These are phyloP conservation scores for Spatulosminthurus flaviceps DNA, from an alignment of 2,888 invertebrate genomes.

Conservation along the genomic window DNA sequence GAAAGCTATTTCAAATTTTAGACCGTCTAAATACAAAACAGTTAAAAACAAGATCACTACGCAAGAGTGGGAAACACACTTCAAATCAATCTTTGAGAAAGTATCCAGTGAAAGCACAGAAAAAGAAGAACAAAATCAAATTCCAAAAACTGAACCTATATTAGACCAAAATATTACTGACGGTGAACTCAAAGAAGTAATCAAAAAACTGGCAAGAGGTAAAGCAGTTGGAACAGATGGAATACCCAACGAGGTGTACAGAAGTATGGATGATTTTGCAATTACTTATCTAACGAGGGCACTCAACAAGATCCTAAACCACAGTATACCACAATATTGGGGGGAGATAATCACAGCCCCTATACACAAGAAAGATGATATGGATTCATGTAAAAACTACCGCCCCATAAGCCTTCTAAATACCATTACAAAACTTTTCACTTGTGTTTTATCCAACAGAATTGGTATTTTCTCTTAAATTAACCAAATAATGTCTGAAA, in stretches of 20 bases:
- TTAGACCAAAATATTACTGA: background rate
- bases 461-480: background rate
- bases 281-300: background rate
- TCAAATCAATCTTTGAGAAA: no score
- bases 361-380: conserved; percentile 13
- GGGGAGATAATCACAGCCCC: background rate
- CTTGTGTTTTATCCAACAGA: background rate
- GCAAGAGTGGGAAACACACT: no score
- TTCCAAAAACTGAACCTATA: background rate
- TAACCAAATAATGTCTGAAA: conserved; percentile 10
- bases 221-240: conserved; percentile 7
- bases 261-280: background rate
- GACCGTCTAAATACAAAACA: no score
- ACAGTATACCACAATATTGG: background rate
- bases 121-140: background rate
- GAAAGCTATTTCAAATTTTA: no score
- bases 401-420: conserved; percentile 38
- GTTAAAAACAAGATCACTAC: no score
- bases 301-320: background rate
- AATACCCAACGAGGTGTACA: background rate
- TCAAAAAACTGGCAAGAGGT: background rate
- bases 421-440: conserved; percentile 18
- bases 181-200: background rate
- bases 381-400: conserved; percentile 12
- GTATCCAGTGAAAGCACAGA: background rate